Conservation (phyloP, 1,140 invertebrate genomes). For the Amyelois transitella region DNA sequence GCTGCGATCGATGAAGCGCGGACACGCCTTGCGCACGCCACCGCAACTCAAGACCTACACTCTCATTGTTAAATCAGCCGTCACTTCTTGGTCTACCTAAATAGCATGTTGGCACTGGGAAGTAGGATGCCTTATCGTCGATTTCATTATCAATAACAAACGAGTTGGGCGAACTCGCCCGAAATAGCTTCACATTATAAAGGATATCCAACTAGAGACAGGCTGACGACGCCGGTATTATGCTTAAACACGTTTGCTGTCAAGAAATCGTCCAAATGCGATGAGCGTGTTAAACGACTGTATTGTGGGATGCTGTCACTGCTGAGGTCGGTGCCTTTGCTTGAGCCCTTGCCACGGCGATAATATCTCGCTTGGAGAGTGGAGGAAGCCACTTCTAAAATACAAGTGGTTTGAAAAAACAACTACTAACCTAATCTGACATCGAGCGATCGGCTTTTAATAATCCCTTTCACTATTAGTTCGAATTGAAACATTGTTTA, state of each 20-base stretch:
- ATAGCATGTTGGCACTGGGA: conserved; percentile 1
- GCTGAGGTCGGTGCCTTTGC: conserved; percentile 49
- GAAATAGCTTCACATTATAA: neutral
- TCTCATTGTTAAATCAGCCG: conserved; percentile 56
- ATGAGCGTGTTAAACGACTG: conserved; percentile 65
- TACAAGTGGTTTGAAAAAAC: conserved; percentile 18
- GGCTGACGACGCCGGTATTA: neutral
- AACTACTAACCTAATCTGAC: conserved; percentile 42
- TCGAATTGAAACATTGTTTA: conserved; percentile 13
- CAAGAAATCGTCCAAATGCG: conserved; percentile 51
- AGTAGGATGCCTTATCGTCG: neutral
- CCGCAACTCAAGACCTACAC: conserved; percentile 33
- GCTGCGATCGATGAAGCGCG: conserved; percentile 73
- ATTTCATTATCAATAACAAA: neutral
- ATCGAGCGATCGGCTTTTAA: conserved; percentile 24
- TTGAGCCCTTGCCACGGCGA: conserved; percentile 24
- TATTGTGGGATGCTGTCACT: conserved; percentile 60
- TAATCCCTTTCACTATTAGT: conserved; percentile 33
- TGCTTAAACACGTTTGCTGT: conserved; percentile 27
- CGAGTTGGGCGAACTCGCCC: neutral
- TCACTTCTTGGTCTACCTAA: conserved; percentile 11
- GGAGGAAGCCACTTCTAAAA: conserved; percentile 37
- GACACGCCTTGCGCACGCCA: conserved; percentile 67
- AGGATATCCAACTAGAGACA: neutral
- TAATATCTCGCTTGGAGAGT: conserved; percentile 44